Evolutionary conservation across 2,797 vertebrate genomes (phyloP), one percentile per base, ranked within the genome.

Genomic region (Malacoraja senta): DNA sequence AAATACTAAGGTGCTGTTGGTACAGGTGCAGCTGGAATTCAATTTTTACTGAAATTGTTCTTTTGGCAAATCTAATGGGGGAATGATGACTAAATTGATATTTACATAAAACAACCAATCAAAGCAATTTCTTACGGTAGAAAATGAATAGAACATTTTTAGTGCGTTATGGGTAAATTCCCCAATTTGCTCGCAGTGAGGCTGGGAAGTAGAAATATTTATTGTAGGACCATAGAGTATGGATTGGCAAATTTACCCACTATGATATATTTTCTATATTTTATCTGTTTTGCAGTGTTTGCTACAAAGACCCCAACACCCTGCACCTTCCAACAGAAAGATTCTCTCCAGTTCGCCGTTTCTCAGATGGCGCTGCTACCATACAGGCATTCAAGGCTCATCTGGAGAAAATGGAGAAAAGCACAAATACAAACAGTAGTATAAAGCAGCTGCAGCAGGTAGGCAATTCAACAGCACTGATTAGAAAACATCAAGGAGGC

Each of bases 311-410:
- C 96, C 98, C 98, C 93, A 99, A 99, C 95, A 99, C 98, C 24
- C 97, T 99, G 96, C 98, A 99, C 95, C 98, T 99, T 94, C 99
- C 99, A 93, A 98, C 99, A 94, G 99, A 99, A 95, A 98, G 99
- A 93, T 99, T 99, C 96, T 99, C 99, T 92, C 99, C 99, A 0
- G 99, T 99, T 65, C 97, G 99, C 80, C 98, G 99, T 74, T 99
- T 99, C 96, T 99, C 99, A 0, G 99, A 99, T 0, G 99, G 99
- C 58, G 98, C 98, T 2, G 97, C 99, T 94, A 98, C 98, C 95
- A 99, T 99, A 95, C 99, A 99, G 96, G 99, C 99, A 93, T 99
- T 99, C 96, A 99, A 99, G 96, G 97, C 98, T 94, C 98, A 99
- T 95, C 96, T 99, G 95, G 98, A 99, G 96, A 97, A 96, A 95